Base-by-base conservation (phyloP, 2,888 invertebrate genomes). In the Cephus runcator region DNA sequence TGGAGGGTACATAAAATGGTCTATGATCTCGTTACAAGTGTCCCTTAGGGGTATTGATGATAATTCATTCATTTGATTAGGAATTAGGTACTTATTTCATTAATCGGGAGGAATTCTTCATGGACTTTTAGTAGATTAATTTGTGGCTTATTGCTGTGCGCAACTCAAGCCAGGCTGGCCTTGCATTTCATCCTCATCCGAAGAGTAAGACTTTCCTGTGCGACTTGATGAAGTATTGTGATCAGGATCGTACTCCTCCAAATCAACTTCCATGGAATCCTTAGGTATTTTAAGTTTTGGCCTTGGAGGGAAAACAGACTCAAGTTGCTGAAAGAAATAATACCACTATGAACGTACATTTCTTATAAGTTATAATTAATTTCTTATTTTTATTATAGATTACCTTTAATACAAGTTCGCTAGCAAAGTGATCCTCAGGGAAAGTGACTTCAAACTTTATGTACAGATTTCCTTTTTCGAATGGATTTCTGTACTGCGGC, bases 391-490 rank as follows among this genome's bases (percentile, higher is more conserved):
- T 33, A 69, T 69, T 30, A 73, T 69, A 4, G 12, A 85, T 84
- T 86, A 93, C 93, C 92, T 92, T 92, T 34, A 93, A 82, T 78
- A 92, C 94, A 77, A 93, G 93, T 83, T 95, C 94, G 82, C 94
- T 93, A 56, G 95, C 94, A 92, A 97, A 98, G 89, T 97, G 93
- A 85, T 95, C 95, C 69, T 94, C 94, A 71, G 98, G 98, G 92
- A 98, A 98, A 80, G 94, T 93, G 77, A 98, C 95, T 87, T 95
- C 95, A 93, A 99, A 98, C 86, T 96, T 96, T 78, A 98, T 94
- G 88, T 96, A 96, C 75, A 99, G 92, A 91, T 97, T 96, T 77
- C 98, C 98, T 90, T 95, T 96, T 86, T 97, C 96, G 90, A 96
- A 96, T 11, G 97, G 97, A 91, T 96, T 96, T 89, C 95, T 96